These are phyloP conservation scores for Antigone vipio DNA, from an alignment of 2,113 vertebrate genomes.

Conservation along the genomic window DNA sequence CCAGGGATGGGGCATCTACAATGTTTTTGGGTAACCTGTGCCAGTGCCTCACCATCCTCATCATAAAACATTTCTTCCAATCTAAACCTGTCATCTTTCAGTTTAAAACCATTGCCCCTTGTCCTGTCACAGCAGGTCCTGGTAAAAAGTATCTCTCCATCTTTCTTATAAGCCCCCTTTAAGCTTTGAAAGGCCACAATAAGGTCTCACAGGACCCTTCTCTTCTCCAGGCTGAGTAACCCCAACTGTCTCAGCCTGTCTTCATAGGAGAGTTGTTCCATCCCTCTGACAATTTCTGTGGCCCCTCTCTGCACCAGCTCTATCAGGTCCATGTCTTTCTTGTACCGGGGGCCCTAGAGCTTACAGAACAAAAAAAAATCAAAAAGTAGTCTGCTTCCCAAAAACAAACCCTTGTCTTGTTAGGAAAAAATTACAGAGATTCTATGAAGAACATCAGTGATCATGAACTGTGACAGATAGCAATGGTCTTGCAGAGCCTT, in stretches of 20 bases:
- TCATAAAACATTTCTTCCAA: background rate
- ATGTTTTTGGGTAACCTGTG: background rate
- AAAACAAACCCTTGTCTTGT: background rate
- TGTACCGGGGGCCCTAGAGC: background rate
- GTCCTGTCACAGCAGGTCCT: background rate
- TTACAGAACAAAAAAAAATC: background rate
- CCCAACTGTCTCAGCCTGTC: background rate
- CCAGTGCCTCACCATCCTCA: background rate
- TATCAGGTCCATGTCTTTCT: background rate
- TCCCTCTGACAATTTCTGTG: background rate
- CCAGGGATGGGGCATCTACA: too few relatives aligned
- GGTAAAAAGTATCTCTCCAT: background rate
- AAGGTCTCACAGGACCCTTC: accelerated
- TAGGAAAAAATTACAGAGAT: background rate
- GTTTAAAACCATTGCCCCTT: background rate
- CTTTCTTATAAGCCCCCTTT: background rate
- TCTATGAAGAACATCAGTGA: background rate
- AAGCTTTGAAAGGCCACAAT: accelerated
- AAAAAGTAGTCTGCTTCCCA: background rate
- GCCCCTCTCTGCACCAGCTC: background rate
- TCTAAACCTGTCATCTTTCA: background rate
- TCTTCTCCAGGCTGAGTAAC: background rate
- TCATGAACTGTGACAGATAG: background rate
- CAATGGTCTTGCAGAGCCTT: background rate
- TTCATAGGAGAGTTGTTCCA: background rate